phyloP scores from a whole-genome alignment of 2,797 vertebrate genomes.

The Periparus ater region DNA sequence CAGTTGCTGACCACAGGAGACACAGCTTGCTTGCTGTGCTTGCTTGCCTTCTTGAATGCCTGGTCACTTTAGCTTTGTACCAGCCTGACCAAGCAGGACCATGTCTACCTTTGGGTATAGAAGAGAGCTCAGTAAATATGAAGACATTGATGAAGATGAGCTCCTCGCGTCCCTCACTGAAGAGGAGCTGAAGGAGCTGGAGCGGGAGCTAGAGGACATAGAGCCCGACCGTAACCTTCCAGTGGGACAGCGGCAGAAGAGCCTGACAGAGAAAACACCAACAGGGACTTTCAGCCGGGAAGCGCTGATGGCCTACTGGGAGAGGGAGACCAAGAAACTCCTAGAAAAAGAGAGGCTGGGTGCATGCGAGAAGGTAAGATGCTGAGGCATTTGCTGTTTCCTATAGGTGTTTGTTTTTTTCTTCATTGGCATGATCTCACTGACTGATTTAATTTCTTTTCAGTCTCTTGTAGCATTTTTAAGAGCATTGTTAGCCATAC shows the following conservation, averaged over 20 bases:
- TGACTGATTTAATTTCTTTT: not conserved
- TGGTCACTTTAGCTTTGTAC: slow-evolving; percentile 30
- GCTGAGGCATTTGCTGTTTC: not conserved
- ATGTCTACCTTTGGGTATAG: slow-evolving; percentile 96
- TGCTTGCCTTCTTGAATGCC: slow-evolving; percentile 66
- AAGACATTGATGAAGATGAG: slow-evolving; percentile 96
- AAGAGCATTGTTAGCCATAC: not conserved
- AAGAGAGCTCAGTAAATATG: slow-evolving; percentile 95
- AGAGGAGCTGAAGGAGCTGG: slow-evolving; percentile 93
- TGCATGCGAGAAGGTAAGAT: slow-evolving; percentile 75
- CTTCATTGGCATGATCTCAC: not conserved
- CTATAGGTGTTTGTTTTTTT: not conserved
- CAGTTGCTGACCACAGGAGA: slow-evolving; percentile 76
- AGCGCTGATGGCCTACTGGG: slow-evolving; percentile 94
- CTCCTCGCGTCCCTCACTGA: slow-evolving; percentile 91
- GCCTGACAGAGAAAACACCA: slow-evolving; percentile 93
- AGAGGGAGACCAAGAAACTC: slow-evolving; percentile 90
- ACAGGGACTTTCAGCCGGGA: slow-evolving; percentile 94
- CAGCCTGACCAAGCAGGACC: slow-evolving; percentile 68
- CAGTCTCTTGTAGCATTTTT: not conserved
- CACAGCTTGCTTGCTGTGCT: slow-evolving; percentile 13
- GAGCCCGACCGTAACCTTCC: slow-evolving; percentile 90
- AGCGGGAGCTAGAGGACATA: slow-evolving; percentile 91
- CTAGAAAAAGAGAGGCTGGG: slow-evolving; percentile 88
- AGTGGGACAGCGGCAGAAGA: slow-evolving; percentile 91